phyloP scores from a whole-genome alignment of 2,797 vertebrate genomes.

The Gallirallus australis region DNA sequence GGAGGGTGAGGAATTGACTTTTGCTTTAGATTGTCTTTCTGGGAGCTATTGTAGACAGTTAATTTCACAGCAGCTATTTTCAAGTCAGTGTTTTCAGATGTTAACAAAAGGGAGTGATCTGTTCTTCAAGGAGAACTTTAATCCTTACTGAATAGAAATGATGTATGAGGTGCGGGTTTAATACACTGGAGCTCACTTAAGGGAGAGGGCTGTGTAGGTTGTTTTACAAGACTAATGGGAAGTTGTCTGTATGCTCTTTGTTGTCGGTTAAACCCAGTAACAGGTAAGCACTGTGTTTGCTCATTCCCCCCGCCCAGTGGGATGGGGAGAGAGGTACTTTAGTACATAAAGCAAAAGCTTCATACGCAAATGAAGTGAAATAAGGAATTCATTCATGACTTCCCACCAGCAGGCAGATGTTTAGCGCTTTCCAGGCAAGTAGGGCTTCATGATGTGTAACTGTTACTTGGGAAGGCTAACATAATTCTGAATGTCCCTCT shows the following conservation, averaged over 20 bases:
- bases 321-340: not conserved
- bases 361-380: not conserved
- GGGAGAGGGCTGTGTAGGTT: not conserved
- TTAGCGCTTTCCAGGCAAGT: not conserved
- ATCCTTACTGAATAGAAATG: not conserved
- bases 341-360: not conserved
- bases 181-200: not conserved
- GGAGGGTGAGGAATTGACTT: not conserved
- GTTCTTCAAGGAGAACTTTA: not conserved
- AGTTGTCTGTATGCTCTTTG: not conserved
- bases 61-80: not conserved
- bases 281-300: not conserved
- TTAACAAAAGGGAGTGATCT: not conserved
- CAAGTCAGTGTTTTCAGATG: not conserved
- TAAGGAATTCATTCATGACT: not conserved
- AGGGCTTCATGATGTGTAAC: rapidly evolving
- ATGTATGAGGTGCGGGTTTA: not conserved
- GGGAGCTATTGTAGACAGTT: not conserved
- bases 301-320: not conserved
- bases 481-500: not conserved
- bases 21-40: not conserved
- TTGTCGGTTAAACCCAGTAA: not conserved
- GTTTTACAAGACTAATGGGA: not conserved
- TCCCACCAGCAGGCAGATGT: not conserved
- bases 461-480: not conserved